These are phyloP conservation scores for Numida meleagris DNA, from an alignment of 2,113 vertebrate species.

Conservation along the genomic window DNA sequence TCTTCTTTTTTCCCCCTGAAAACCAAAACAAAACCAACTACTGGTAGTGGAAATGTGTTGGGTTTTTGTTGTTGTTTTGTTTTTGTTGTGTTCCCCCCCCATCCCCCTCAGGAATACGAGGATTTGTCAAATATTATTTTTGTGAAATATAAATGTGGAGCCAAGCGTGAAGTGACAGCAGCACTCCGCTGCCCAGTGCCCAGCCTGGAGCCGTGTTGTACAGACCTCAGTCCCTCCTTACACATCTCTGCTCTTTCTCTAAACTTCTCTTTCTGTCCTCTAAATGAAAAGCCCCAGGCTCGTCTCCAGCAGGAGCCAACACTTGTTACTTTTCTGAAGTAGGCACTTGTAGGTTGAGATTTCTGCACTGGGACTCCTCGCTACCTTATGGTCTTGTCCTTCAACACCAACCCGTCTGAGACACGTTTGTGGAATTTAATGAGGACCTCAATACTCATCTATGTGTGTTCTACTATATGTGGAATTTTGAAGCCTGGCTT, in stretches of 20 bases:
- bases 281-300: not conserved
- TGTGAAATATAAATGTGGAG: not conserved
- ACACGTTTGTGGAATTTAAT: not conserved
- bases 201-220: not conserved
- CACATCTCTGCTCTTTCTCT: not conserved
- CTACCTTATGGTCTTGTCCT: not conserved
- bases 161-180: not conserved
- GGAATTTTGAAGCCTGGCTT: not conserved
- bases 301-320: not conserved
- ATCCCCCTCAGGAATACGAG: not conserved
- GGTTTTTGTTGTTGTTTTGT: not conserved
- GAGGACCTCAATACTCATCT: not conserved
- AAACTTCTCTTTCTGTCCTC: not conserved
- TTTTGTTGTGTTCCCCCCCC: too few relatives aligned
- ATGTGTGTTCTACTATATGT: not conserved
- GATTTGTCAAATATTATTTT: not conserved
- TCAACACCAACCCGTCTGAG: not conserved
- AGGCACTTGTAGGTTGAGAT: not conserved
- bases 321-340: not conserved
- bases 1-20: not conserved
- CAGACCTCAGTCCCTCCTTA: not conserved
- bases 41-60: not conserved
- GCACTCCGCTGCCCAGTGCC: not conserved
- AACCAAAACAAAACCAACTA: not conserved
- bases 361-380: not conserved